A percentile compares a stretch with the other conserved stretches of the same genome.
phyloP scores from a whole-genome alignment of 2,113 vertebrate species.

The Channa argus region DNA sequence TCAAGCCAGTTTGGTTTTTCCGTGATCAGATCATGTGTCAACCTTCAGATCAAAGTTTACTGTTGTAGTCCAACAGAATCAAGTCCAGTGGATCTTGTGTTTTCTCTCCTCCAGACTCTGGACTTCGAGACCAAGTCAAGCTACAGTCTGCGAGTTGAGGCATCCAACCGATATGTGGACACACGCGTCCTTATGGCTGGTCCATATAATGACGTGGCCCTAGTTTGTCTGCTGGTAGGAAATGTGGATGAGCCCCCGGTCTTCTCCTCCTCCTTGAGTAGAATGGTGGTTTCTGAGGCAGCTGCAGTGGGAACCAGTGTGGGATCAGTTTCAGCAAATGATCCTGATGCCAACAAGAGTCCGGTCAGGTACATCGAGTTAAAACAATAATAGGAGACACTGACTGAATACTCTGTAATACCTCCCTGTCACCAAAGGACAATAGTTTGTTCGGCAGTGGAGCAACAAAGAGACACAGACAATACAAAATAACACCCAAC shows the following conservation, averaged over 20 bases:
- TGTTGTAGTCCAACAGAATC: not conserved
- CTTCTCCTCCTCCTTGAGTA: constrained; percentile 14
- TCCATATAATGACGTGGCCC: constrained; percentile 31
- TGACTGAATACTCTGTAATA: not conserved
- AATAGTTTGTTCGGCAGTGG: too few species aligned
- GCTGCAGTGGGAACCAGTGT: constrained; percentile 35
- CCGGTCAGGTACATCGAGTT: constrained; percentile 27
- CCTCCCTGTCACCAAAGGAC: too few species aligned
- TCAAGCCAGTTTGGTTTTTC: too few species aligned
- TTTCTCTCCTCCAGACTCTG: constrained; percentile 18
- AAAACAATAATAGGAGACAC: not conserved
- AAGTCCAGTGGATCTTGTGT: not conserved
- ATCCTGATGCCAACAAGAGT: constrained; percentile 39
- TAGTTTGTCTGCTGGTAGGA: constrained; percentile 43
- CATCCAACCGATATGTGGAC: constrained; percentile 49
- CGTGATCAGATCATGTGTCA: too few species aligned
- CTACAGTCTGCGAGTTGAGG: constrained; percentile 31
- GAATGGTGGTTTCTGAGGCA: constrained; percentile 47
- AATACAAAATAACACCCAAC: too few species aligned
- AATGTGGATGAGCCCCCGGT: constrained; percentile 41
- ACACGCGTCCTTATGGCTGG: constrained; percentile 21
- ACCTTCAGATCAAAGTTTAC: too few species aligned
- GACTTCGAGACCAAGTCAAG: constrained; percentile 57
- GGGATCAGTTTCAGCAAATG: constrained; percentile 48
- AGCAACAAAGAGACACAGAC: too few species aligned